Evolutionary conservation across 2,797 vertebrate genomes (phyloP).

Genomic region (Oryzias sinensis): DNA sequence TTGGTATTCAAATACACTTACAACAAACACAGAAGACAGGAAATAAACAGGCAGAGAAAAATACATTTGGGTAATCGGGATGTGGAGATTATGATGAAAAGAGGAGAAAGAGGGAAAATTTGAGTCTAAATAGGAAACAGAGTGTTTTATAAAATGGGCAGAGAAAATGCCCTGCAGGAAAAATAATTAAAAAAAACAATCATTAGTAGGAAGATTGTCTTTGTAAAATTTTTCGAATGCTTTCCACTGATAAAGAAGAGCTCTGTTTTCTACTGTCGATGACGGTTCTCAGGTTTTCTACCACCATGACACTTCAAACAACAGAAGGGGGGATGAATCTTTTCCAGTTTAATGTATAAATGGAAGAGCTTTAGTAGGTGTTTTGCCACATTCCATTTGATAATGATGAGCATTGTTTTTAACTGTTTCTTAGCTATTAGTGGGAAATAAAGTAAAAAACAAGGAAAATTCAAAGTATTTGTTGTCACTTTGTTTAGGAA

Average conservation of each 20-base stretch:
- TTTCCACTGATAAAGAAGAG: background rate
- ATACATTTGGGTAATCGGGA: constrained; percentile 17
- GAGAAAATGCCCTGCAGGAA: background rate
- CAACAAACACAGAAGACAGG: constrained; percentile 4
- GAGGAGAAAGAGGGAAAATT: background rate
- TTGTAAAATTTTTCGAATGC: background rate
- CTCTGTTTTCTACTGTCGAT: background rate
- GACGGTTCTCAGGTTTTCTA: constrained; percentile 1
- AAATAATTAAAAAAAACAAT: background rate
- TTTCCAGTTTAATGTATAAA: constrained; percentile 5
- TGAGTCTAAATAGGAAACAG: constrained; percentile 4
- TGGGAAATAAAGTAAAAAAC: too few relatives aligned
- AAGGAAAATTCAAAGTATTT: too few relatives aligned
- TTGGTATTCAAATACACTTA: constrained; percentile 47
- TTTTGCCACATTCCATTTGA: background rate
- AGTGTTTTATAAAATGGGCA: constrained; percentile 1
- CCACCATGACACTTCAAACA: constrained; percentile 5
- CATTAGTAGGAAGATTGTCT: background rate
- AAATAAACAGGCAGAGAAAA: constrained; percentile 23
- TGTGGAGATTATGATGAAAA: constrained; percentile 8
- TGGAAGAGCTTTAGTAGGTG: background rate
- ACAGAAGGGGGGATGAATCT: constrained; percentile 15
- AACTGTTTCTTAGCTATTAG: too few relatives aligned
- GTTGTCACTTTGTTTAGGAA: too few relatives aligned
- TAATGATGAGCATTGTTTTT: too few relatives aligned